phyloP scores from a whole-genome alignment of 2,113 vertebrate genomes.

The Epinephelus lanceolatus region DNA sequence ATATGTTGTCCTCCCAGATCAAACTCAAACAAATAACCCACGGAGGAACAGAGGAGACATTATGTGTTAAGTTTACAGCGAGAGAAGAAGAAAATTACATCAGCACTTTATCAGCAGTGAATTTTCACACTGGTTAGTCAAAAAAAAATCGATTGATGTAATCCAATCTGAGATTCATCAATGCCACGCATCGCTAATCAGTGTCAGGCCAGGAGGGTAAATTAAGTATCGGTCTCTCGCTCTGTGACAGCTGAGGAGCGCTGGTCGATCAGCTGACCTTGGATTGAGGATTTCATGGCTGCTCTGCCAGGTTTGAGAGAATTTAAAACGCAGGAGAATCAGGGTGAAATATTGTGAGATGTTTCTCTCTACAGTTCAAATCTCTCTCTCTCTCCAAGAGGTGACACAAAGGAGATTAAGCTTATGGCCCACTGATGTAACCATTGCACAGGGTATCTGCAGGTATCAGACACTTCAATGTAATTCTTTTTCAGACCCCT shows the following conservation, averaged over 20 bases:
- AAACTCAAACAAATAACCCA: not conserved
- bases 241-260: conserved; percentile 19
- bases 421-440: too few relatives aligned
- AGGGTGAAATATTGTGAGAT: not conserved
- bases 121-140: conserved; percentile 37
- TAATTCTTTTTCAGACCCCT: too few relatives aligned
- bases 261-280: conserved; percentile 44
- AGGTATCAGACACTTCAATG: too few relatives aligned
- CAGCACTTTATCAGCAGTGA: conserved; percentile 37
- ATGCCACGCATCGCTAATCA: conserved; percentile 25
- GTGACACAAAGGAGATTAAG: too few relatives aligned
- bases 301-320: not conserved
- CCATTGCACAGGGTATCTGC: too few relatives aligned
- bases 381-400: too few relatives aligned
- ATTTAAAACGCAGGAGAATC: conserved; percentile 10
- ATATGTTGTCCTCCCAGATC: not conserved
- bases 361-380: not conserved
- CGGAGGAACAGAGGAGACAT: not conserved
- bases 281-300: conserved; percentile 14
- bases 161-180: conserved; percentile 42
- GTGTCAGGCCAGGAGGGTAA: conserved; percentile 13
- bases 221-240: conserved; percentile 30
- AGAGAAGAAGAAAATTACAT: not conserved
- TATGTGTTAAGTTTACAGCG: not conserved
- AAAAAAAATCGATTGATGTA: conserved; percentile 37